phyloP scores from a whole-genome alignment of 1,140 invertebrate genomes.

The Oncopodura yosiiana region DNA sequence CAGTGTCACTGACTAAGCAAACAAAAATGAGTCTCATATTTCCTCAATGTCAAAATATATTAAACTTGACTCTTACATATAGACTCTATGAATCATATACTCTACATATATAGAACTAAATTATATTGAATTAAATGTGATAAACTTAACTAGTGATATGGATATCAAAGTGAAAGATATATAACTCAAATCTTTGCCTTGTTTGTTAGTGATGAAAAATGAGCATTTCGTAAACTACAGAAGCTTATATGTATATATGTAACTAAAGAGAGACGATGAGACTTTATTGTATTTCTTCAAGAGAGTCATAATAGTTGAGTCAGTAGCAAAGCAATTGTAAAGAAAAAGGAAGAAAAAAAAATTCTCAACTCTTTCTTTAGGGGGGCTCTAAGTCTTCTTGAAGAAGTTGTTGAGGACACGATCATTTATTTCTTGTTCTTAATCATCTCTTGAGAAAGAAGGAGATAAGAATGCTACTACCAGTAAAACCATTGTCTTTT shows the following conservation, averaged over 20 bases:
- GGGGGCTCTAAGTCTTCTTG: background rate
- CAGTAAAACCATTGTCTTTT: conserved; percentile 21
- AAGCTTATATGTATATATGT: too few relatives aligned
- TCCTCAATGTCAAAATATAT: background rate
- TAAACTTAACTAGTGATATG: background rate
- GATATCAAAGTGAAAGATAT: background rate
- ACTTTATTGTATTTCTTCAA: background rate
- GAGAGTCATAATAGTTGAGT: too few relatives aligned
- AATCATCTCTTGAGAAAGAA: conserved; percentile 9
- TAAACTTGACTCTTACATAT: background rate
- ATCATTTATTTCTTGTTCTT: conserved; percentile 21
- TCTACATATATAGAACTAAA: too few relatives aligned
- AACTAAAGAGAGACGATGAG: too few relatives aligned
- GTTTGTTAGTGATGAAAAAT: conserved; percentile 13
- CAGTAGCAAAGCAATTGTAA: too few relatives aligned
- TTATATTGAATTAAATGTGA: too few relatives aligned
- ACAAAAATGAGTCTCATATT: conserved; percentile 7
- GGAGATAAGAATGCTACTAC: conserved; percentile 3
- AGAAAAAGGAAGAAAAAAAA: too few relatives aligned
- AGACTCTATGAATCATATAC: background rate
- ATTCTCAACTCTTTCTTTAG: conserved; percentile 3
- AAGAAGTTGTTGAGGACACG: conserved; percentile 6
- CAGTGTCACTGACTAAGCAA: too few relatives aligned
- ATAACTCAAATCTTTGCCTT: background rate
- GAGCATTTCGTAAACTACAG: conserved; percentile 18